A percentile compares a stretch with the other conserved stretches of the same genome.
phyloP scores from a whole-genome alignment of 2,797 vertebrate species.

The Acanthornis magna region DNA sequence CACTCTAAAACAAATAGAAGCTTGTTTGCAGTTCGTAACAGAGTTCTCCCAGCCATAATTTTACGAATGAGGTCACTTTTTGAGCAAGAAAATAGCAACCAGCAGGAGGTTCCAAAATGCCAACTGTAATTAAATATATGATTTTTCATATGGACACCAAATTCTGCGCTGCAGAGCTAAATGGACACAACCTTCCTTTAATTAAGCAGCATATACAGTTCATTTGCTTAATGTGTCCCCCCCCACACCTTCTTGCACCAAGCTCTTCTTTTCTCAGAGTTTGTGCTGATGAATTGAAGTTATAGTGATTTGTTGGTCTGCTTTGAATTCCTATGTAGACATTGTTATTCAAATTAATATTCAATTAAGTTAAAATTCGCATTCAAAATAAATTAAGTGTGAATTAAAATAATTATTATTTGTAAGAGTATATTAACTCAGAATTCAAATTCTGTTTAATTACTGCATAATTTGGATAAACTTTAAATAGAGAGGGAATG shows the following conservation, averaged over 20 bases:
- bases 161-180: not conserved
- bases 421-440: not conserved
- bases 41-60: not conserved
- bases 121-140: slow-evolving; percentile 55
- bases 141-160: slow-evolving; percentile 38
- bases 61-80: slow-evolving; percentile 60
- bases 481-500: not conserved
- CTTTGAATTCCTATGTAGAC: not conserved
- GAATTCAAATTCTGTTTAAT: slow-evolving; percentile 11
- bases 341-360: slow-evolving; percentile 42
- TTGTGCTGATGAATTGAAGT: not conserved
- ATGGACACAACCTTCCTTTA: not conserved
- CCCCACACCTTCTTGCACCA: not conserved
- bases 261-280: not conserved
- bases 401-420: slow-evolving; percentile 16
- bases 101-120: slow-evolving; percentile 47
- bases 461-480: slow-evolving; percentile 5
- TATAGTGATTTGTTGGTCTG: not conserved
- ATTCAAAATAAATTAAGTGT: slow-evolving; percentile 26
- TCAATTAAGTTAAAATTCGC: slow-evolving; percentile 1
- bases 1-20: not conserved
- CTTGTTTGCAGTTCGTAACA: slow-evolving; percentile 14
- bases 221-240: not conserved
- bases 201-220: slow-evolving; percentile 19
- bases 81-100: slow-evolving; percentile 11